Evolutionary conservation across 2,888 invertebrate species (phyloP).

Genomic region (Euspilapteryx auroguttella): DNA sequence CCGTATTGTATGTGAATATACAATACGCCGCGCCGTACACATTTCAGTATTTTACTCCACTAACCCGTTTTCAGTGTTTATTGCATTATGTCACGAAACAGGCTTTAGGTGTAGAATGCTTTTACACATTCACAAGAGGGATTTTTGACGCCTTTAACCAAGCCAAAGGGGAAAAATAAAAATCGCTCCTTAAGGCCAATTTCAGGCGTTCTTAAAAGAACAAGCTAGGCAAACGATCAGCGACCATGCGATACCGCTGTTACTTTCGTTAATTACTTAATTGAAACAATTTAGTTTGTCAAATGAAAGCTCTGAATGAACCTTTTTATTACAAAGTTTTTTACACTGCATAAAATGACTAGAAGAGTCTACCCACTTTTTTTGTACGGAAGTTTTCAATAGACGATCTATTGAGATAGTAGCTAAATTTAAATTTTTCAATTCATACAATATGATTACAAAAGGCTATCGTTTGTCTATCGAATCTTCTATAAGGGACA

Average conservation of each 20-base stretch:
- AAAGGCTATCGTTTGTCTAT: no score
- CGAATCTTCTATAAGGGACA: no score
- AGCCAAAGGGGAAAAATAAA: conserved; percentile 23
- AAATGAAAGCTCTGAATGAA: no score
- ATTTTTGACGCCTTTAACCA: conserved; percentile 32
- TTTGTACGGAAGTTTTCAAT: no score
- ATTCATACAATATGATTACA: no score
- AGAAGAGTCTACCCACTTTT: no score
- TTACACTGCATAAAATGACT: no score
- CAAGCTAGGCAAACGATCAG: conserved; percentile 22
- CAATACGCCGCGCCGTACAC: conserved; percentile 27
- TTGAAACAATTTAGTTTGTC: conserved; percentile 22
- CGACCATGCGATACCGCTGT: conserved; percentile 29
- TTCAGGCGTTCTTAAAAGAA: no score
- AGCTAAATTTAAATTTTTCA: no score
- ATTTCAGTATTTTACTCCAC: conserved; percentile 40
- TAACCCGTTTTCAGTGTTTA: conserved; percentile 34
- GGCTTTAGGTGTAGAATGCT: conserved; percentile 50
- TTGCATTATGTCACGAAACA: conserved; percentile 45
- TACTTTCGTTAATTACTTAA: conserved; percentile 33
- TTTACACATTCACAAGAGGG: conserved; percentile 39
- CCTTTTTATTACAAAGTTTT: no score
- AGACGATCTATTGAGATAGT: no score
- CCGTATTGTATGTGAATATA: no score
- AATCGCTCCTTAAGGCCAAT: neutral